Evolutionary conservation across 2,888 invertebrate genomes (phyloP), one percentile per base, ranked within the genome.

Genomic region (Sarcophaga carnaria): DNA sequence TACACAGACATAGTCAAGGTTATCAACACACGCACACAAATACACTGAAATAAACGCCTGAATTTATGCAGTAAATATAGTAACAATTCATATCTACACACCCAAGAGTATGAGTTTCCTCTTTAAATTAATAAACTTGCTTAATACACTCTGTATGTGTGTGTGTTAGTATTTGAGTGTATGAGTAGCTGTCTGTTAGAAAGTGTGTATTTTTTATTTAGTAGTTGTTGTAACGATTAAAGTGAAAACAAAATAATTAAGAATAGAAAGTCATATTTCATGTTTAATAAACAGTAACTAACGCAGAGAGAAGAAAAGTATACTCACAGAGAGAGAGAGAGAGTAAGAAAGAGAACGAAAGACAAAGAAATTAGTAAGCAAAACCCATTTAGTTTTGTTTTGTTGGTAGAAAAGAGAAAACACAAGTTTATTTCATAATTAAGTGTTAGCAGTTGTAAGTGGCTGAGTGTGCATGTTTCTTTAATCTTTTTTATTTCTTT

Each of bases 391-490:
- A 12, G 0, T 2, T 49, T 49, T n/a, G n/a, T 14, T 14, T 49
- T 49, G 12, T 14, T 49, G 14, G 14, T 14, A 49, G 17, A 62
- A 20, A n/a, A 62, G 62, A 62, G 10, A n/a, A 20, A 20, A 67
- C 25, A 79, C 45, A 54, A 71, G 71, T 79, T 11, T 67, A 67
- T 67, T 71, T 79, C 63, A 63, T 64, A 79, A 79, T 64, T 71
- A 71, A 64, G 79, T 79, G 62, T 8, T 20, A 62, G 49, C 12
- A 14, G 49, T 49, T 27, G 27, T 27, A 27, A 27, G 27, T 27
- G 27, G 37, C 37, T 37, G 37, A 49, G 14, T 49, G 14, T 49
- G 49, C 49, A 49, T 49, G 14, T 14, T 49, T 49, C 14, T 14
- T 49, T 11, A 2, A 49, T 14, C 4, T 14, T 49, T 22, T 22